A percentile compares a stretch with the other conserved stretches of the same genome.
Conservation (phyloP, 2,113 vertebrate genomes). For the Trogon surrucura region DNA sequence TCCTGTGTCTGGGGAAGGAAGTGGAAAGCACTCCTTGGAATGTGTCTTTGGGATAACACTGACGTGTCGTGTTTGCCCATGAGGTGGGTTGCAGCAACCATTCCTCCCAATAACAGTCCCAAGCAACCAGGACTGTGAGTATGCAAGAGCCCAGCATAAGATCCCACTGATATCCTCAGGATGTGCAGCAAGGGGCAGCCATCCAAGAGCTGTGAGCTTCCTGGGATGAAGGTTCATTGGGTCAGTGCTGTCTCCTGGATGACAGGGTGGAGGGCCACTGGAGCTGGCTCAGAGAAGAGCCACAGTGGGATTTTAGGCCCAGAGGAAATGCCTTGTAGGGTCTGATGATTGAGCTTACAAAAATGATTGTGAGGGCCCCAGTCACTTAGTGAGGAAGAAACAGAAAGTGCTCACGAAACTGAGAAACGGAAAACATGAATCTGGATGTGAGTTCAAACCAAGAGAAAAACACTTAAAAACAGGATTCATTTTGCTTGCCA, state of each 20-base stretch:
- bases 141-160: neutral
- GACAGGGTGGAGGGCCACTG: neutral
- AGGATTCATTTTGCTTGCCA: neutral
- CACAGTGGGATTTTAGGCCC: neutral
- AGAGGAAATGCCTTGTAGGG: neutral
- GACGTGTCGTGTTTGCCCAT: neutral
- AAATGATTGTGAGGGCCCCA: neutral
- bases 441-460: neutral
- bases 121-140: neutral
- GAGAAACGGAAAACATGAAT: neutral
- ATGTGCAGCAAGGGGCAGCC: neutral
- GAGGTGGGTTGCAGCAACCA: neutral
- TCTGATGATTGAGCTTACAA: neutral
- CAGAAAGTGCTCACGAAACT: neutral
- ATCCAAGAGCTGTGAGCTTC: neutral
- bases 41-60: neutral
- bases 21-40: neutral
- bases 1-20: neutral
- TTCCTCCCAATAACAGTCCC: neutral
- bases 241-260: neutral
- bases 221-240: accelerated
- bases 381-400: neutral
- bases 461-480: neutral
- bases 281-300: neutral
- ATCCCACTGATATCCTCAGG: neutral